Evolutionary conservation across 2,797 vertebrate genomes (phyloP).

Genomic region (Artibeus lituratus): DNA sequence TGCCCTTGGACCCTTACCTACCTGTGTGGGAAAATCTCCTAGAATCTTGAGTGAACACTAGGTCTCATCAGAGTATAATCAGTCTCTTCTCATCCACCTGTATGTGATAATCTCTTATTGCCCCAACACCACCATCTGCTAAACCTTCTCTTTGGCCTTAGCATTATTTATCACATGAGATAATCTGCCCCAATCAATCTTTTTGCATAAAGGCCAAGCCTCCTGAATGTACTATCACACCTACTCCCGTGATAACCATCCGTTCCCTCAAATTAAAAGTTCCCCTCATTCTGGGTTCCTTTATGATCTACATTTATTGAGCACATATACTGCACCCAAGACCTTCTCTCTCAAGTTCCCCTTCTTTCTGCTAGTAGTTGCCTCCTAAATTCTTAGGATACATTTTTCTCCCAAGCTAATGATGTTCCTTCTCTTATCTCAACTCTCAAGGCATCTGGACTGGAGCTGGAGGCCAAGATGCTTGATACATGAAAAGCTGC

Average conservation of each 20-base stretch:
- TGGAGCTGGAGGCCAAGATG: neutral
- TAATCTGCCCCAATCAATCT: neutral
- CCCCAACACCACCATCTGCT: neutral
- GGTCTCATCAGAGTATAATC: neutral
- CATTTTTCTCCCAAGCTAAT: slow-evolving; percentile 13
- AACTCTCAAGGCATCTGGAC: neutral
- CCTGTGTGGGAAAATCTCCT: neutral
- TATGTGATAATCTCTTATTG: neutral
- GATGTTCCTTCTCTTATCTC: slow-evolving; percentile 19
- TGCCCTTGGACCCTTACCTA: neutral
- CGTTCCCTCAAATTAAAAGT: neutral
- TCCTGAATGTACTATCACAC: neutral
- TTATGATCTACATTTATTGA: neutral
- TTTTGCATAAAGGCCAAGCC: neutral
- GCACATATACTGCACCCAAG: neutral
- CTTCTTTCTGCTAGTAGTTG: neutral
- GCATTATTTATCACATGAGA: neutral
- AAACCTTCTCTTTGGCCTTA: neutral
- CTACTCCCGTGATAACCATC: neutral
- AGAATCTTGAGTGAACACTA: neutral
- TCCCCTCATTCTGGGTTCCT: neutral
- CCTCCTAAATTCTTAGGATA: slow-evolving; percentile 1
- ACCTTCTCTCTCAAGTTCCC: neutral
- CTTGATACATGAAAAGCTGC: neutral
- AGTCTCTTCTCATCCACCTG: neutral